phyloP scores from a whole-genome alignment of 2,888 invertebrate genomes.

The Hybos culiciformis region DNA sequence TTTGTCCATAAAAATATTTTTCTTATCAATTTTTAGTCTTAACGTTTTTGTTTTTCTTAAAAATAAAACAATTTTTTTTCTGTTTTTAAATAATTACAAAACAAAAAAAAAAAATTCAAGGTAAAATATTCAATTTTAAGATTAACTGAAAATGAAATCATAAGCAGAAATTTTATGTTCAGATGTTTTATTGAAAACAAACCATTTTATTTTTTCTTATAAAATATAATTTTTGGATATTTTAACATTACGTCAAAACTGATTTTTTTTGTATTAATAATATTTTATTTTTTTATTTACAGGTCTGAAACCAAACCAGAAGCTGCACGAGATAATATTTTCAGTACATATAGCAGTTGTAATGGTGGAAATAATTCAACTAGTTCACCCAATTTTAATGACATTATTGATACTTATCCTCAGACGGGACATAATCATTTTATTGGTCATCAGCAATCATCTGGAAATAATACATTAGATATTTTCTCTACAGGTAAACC shows the following conservation, averaged over 20 bases:
- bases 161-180: too few species aligned
- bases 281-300: conserved; percentile 13
- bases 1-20: too few species aligned
- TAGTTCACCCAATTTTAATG: conserved; percentile 9
- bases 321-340: conserved; percentile 33
- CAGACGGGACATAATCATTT: conserved; percentile 11
- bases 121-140: too few species aligned
- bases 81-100: not conserved
- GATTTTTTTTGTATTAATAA: not conserved
- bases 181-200: too few species aligned
- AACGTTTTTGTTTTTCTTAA: too few species aligned
- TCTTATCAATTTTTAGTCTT: too few species aligned
- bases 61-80: too few species aligned
- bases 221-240: too few species aligned
- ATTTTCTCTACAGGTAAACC: not conserved
- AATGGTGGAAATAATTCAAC: conserved; percentile 6
- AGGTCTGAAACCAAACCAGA: conserved; percentile 28
- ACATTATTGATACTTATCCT: conserved; percentile 9
- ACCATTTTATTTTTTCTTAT: too few species aligned
- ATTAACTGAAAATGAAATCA: too few species aligned
- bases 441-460: conserved; percentile 3
- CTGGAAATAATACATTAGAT: conserved; percentile 1
- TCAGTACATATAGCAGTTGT: conserved; percentile 26
- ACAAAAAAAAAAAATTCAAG: not conserved
- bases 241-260: not conserved